Base-by-base conservation (phyloP, 2,888 invertebrate species). In the Ophonus ardosiacus region DNA sequence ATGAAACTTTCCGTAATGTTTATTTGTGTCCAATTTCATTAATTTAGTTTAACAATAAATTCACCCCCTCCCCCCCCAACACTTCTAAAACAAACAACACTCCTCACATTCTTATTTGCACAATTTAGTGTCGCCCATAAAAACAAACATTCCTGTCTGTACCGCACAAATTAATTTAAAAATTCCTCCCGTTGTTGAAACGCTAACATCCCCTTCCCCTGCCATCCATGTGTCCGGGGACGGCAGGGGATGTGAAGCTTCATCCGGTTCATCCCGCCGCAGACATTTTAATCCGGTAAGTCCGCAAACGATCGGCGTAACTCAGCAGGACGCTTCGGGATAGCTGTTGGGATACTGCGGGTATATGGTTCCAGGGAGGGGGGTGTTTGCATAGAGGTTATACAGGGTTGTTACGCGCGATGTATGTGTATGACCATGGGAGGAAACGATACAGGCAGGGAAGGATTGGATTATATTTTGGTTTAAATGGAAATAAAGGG, bases 131-230 rank as follows among this genome's bases (percentile, higher is more conserved):
- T 51, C 43, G 43, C 10, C 43, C 43, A 51, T 51, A 51, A 51
- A 51, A 51, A 51, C 43, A 51, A 51, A 51, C 43, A 51, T 51
- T 51, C 43, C 43, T 51, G 43, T 51, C 43, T 51, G 43, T 51
- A 81, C 81, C 56, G 17, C 81, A 68, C 68, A 71, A 81, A 71
- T 81, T 81, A 81, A 81, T 81, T 81, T 81, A 71, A 81, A 81
- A 81, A 81, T 81, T 81, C 81, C 80, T 51, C 76, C 56, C 76
- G 56, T 76, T 51, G 76, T 51, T 5, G 43, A 51, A 51, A 51
- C 43, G 43, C 43, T 51, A 51, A 51, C 43, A 51, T 51, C 43
- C 43, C 43, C 13, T 13, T 51, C 43, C 43, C 43, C 43, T 31
- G 31, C 31, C 31, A 1, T 31, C 5, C 31, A 3, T 5, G 4